These are phyloP conservation scores for Plecotus auritus DNA, from an alignment of 2,113 vertebrate genomes.

Conservation along the genomic window DNA sequence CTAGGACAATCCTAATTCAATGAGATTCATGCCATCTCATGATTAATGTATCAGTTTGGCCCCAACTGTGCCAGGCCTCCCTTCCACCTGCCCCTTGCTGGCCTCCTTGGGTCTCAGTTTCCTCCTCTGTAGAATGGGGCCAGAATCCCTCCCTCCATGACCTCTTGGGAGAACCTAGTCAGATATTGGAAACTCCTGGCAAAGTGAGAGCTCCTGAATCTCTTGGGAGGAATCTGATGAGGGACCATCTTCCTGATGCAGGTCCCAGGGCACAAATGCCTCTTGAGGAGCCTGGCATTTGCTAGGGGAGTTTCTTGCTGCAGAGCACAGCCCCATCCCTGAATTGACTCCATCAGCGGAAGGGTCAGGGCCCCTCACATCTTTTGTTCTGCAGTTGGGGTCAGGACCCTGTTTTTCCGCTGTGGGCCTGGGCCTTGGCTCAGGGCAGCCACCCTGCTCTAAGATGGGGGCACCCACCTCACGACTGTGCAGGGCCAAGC, in stretches of 20 bases:
- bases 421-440: neutral
- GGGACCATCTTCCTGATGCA: rapidly evolving
- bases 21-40: neutral
- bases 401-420: rapidly evolving
- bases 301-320: rapidly evolving
- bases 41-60: neutral
- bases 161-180: neutral
- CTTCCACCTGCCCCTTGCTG: neutral
- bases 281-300: neutral
- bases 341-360: neutral
- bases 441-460: neutral
- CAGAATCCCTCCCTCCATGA: neutral
- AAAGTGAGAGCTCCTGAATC: neutral
- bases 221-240: rapidly evolving
- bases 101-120: neutral
- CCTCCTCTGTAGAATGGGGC: neutral
- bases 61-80: neutral
- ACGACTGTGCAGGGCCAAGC: neutral
- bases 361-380: neutral
- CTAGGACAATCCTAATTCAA: too few relatives aligned
- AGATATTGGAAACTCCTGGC: neutral
- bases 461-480: constrained; percentile 11
- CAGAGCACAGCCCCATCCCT: rapidly evolving
- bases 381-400: neutral
- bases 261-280: neutral